Base-by-base conservation (phyloP, 1,140 invertebrate species). In the Vanessa atalanta region DNA sequence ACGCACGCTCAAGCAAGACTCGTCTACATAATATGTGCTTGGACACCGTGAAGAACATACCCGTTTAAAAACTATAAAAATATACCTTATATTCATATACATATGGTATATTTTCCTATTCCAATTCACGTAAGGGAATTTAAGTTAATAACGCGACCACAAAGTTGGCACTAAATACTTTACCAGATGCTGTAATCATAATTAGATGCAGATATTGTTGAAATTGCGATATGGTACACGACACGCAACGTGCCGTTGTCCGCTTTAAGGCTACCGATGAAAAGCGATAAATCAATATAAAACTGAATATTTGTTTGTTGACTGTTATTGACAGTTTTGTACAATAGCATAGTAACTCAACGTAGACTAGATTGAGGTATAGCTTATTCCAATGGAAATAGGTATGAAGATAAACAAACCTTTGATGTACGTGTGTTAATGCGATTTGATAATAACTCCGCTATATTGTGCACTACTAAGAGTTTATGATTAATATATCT, bases 11-110 rank as follows among this genome's bases (percentile, higher is more conserved):
- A 68, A 64, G 74, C 72, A 79, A 74, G 68, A 66, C 71, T 73
- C 63, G 67, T 76, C 71, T 51, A 71, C 75, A 76, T 73, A 76
- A 70, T 70, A 79, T 79, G 67, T 57, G 76, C 66, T 71, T 79
- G 75, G 23, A 53, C 61, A 79, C 77, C 79, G 80, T 79, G 75
- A 82, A 83, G 78, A 77, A 73, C 78, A 78, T 76, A 61, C 16
- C 57, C 7, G 67, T 65, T 69, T 72, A 67, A 47, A 61, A 26
- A 66, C 63, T 47, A 9, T n/a, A 50, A 80, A 76, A 73, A 65
- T 71, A 47, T 9, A 72, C 65, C 68, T 63, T 79, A 65, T 51
- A 9, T 14, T 13, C 7, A 14, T 60, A 43, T 5, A 12, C 14
- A 47, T 77, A 80, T 51, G 37, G 75, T 26, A 31, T n/a, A 79